Evolutionary conservation across 2,797 vertebrate species (phyloP).

Genomic region (Falco cherrug): DNA sequence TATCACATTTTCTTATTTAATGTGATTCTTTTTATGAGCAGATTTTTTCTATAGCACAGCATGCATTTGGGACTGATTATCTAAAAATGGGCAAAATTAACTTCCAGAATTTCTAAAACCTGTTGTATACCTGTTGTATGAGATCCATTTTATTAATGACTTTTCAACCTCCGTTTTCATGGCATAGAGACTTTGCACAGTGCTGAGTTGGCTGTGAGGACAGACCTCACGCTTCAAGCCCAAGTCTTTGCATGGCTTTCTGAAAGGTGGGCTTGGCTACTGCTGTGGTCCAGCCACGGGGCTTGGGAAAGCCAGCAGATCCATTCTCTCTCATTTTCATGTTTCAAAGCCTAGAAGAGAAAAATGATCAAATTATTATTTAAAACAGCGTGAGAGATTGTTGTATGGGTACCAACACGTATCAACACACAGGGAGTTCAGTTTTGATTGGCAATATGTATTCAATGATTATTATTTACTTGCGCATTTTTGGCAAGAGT

Average conservation of each 20-base stretch:
- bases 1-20: background rate
- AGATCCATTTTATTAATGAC: background rate
- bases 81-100: background rate
- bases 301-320: background rate
- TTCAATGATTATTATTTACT: background rate
- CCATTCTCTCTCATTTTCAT: background rate
- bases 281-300: background rate
- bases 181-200: no score
- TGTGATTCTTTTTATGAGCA: background rate
- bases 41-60: background rate
- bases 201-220: background rate
- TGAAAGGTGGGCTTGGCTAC: rapidly evolving
- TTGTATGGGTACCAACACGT: no score
- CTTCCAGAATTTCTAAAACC: background rate
- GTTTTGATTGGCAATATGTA: background rate
- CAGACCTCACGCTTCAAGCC: background rate
- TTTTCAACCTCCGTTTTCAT: background rate
- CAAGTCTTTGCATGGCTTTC: no score
- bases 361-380: background rate
- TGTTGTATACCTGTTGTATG: background rate
- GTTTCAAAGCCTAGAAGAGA: background rate
- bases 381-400: background rate
- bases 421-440: background rate
- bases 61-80: background rate
- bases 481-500: background rate